phyloP scores from a whole-genome alignment of 92 coral and sea anemone genomes.

The Palythoa grandiflora region DNA sequence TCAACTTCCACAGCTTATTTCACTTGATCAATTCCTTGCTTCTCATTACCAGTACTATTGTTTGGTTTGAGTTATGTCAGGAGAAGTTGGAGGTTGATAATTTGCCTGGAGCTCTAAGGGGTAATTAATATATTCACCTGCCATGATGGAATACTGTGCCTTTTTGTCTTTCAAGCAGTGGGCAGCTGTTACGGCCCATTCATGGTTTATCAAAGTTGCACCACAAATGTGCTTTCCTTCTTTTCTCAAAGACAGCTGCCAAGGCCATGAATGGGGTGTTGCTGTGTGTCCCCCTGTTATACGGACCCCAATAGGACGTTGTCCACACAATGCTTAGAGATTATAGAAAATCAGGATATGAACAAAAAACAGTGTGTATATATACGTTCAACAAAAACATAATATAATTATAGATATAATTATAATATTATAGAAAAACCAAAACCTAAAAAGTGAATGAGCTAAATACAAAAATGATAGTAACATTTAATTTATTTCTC shows the following conservation, averaged over 20 bases:
- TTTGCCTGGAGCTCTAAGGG: too few relatives aligned
- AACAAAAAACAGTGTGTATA: not conserved
- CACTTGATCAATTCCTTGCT: too few relatives aligned
- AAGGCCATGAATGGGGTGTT: slow-evolving; percentile 37
- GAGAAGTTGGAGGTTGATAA: too few relatives aligned
- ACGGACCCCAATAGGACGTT: slow-evolving; percentile 24
- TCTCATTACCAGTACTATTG: too few relatives aligned
- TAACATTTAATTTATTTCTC: too few relatives aligned
- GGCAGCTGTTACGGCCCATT: slow-evolving; percentile 40
- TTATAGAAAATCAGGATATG: not conserved
- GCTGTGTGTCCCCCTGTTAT: slow-evolving; percentile 36
- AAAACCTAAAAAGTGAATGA: too few relatives aligned
- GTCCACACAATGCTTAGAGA: slow-evolving; percentile 7
- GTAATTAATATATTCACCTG: not conserved
- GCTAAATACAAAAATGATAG: too few relatives aligned
- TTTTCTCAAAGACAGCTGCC: slow-evolving; percentile 39
- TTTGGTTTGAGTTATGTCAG: too few relatives aligned
- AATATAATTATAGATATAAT: too few relatives aligned
- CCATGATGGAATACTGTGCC: slow-evolving; percentile 30
- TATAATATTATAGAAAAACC: too few relatives aligned
- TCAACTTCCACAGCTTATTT: too few relatives aligned
- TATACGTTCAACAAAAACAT: too few relatives aligned
- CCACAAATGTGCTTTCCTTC: slow-evolving; percentile 27
- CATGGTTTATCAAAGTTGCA: slow-evolving; percentile 35
- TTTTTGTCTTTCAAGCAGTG: slow-evolving; percentile 29